Conservation (phyloP, 2,797 vertebrate genomes). For the Pyrocephalus nanus region DNA sequence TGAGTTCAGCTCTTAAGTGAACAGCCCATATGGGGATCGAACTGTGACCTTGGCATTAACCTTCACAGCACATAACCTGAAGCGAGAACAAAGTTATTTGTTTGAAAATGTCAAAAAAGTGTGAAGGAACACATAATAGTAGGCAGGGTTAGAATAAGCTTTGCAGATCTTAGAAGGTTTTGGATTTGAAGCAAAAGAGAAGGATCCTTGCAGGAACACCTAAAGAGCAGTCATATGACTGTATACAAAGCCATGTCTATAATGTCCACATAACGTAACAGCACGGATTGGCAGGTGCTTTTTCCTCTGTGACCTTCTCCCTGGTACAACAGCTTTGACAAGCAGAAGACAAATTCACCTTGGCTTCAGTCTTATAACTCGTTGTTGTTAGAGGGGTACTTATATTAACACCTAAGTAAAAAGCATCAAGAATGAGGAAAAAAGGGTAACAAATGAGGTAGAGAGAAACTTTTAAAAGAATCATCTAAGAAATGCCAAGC, state of each 20-base stretch:
- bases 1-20: background rate
- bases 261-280: background rate
- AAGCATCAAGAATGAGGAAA: background rate
- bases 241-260: background rate
- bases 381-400: background rate
- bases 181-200: background rate
- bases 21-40: fast-evolving
- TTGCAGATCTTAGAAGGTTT: background rate
- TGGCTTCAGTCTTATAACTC: background rate
- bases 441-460: background rate
- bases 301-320: background rate
- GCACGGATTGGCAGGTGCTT: background rate
- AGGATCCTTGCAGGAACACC: background rate
- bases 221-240: background rate
- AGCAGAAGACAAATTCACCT: background rate
- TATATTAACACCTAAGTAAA: background rate
- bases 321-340: background rate
- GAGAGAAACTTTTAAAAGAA: background rate
- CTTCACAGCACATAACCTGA: background rate
- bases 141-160: background rate
- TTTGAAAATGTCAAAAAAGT: background rate
- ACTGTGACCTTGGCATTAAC: background rate
- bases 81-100: background rate
- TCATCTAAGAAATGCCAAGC: background rate
- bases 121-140: background rate